phyloP scores from a whole-genome alignment of 2,888 invertebrate species.

The Phoenoteleia sp. region DNA sequence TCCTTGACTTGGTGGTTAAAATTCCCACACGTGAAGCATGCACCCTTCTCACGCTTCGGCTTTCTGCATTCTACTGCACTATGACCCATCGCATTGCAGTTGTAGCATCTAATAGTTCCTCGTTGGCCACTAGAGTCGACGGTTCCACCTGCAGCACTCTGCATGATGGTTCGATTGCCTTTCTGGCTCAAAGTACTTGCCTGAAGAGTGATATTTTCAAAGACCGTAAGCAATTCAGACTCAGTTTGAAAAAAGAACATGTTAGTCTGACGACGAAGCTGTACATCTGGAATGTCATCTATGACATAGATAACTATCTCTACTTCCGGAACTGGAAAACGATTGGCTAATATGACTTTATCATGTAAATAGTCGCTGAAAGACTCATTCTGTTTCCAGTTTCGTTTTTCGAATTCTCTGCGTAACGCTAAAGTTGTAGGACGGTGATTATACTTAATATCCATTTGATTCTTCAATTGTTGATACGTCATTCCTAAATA shows the following conservation, averaged over 20 bases:
- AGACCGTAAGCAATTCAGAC: constrained; percentile 17
- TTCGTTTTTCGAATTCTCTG: constrained; percentile 65
- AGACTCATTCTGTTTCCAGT: constrained; percentile 56
- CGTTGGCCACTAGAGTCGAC: background rate
- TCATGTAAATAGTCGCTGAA: constrained; percentile 71
- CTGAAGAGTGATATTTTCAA: constrained; percentile 17
- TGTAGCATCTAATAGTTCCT: constrained; percentile 10
- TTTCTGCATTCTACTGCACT: background rate
- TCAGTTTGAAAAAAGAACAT: constrained; percentile 47
- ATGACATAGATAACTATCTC: constrained; percentile 69
- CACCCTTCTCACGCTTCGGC: constrained; percentile 28
- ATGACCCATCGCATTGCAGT: constrained; percentile 26
- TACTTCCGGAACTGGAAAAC: constrained; percentile 50
- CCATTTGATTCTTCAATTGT: constrained; percentile 18
- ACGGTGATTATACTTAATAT: constrained; percentile 59
- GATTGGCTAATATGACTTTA: constrained; percentile 68
- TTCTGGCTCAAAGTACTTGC: background rate
- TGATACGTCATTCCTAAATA: constrained; percentile 28
- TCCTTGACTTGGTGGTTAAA: constrained; percentile 21
- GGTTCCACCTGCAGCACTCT: background rate
- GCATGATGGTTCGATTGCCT: too few species aligned
- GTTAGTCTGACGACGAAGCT: constrained; percentile 61
- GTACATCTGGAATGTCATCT: constrained; percentile 62
- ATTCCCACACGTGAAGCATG: constrained; percentile 39
- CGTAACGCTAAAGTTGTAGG: constrained; percentile 42